These are phyloP conservation scores for Ctenopoma kingsleyae DNA, from an alignment of 2,797 vertebrate species.

Conservation along the genomic window DNA sequence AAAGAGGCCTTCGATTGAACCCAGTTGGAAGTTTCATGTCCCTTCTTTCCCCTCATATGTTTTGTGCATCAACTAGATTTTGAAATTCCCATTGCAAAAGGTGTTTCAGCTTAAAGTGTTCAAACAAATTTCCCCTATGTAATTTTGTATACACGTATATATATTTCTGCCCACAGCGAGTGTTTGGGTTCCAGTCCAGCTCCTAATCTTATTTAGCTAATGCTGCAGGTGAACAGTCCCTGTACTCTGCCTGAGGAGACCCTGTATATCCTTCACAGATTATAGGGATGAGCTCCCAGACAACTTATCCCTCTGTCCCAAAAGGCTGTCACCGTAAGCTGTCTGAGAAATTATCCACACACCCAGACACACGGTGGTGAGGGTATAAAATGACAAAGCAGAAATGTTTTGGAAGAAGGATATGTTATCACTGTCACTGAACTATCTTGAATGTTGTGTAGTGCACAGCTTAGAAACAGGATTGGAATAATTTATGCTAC, in stretches of 20 bases:
- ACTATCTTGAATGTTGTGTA: conserved; percentile 55
- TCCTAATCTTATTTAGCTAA: conserved; percentile 82
- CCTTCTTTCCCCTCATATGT: conserved; percentile 37
- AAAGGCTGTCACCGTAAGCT: conserved; percentile 79
- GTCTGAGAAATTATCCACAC: conserved; percentile 80
- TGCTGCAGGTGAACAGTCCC: conserved; percentile 79
- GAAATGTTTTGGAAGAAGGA: conserved; percentile 74
- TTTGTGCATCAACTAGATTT: conserved; percentile 61
- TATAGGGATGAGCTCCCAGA: conserved; percentile 81
- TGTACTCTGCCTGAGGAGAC: conserved; percentile 75
- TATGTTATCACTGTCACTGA: conserved; percentile 68
- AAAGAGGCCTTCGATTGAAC: conserved; percentile 68
- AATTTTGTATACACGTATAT: conserved; percentile 46
- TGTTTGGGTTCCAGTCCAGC: conserved; percentile 72
- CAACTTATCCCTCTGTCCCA: conserved; percentile 75
- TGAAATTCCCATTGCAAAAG: conserved; percentile 52
- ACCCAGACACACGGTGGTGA: conserved; percentile 68
- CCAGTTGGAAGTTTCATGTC: conserved; percentile 50
- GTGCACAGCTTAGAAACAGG: conserved; percentile 69
- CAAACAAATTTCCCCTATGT: conserved; percentile 53
- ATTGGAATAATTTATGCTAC: conserved; percentile 57
- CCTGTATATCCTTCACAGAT: conserved; percentile 81
- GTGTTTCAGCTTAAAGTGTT: conserved; percentile 46
- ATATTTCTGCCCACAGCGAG: conserved; percentile 50
- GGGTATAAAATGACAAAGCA: conserved; percentile 79